Conservation (phyloP, 2,113 vertebrate species). For the Otus sunia region DNA sequence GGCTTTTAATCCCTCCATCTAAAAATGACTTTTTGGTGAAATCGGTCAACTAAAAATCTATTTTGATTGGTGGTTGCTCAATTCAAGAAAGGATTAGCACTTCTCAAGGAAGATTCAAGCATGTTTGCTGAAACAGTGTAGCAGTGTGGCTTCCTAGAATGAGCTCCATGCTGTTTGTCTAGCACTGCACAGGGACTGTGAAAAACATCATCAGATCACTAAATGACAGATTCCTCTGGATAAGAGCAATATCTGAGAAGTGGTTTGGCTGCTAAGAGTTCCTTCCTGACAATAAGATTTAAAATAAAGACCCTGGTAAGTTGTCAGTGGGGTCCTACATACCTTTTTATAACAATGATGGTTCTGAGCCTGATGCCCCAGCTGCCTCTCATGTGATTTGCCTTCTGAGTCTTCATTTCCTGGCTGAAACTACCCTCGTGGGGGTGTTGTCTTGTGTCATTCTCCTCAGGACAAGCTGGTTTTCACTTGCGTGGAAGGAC, state of each 20-base stretch:
- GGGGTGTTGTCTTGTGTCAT: not conserved
- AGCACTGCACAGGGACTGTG: not conserved
- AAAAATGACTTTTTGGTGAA: slow-evolving; percentile 22
- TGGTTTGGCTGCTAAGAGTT: not conserved
- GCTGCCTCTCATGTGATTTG: not conserved
- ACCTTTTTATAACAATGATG: not conserved
- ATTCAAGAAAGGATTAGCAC: slow-evolving; percentile 1
- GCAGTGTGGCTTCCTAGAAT: not conserved
- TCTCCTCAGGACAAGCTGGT: not conserved
- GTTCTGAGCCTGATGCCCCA: not conserved
- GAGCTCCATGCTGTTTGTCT: not conserved
- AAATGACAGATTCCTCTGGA: not conserved
- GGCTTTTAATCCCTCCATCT: slow-evolving; percentile 1
- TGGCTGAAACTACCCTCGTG: not conserved
- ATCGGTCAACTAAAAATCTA: not conserved
- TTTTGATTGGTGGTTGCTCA: slow-evolving; percentile 11
- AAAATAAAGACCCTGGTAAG: not conserved
- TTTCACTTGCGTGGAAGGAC: not conserved
- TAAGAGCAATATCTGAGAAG: not conserved
- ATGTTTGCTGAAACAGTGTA: not conserved
- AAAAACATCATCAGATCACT: not conserved
- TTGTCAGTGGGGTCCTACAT: not conserved
- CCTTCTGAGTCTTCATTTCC: not conserved
- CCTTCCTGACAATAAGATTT: not conserved
- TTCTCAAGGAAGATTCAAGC: not conserved